Percentiles rank a stretch among this genome's conserved stretches.
Evolutionary conservation across 2,888 invertebrate species (phyloP).

Genomic region (Cryptocephalus primarius): DNA sequence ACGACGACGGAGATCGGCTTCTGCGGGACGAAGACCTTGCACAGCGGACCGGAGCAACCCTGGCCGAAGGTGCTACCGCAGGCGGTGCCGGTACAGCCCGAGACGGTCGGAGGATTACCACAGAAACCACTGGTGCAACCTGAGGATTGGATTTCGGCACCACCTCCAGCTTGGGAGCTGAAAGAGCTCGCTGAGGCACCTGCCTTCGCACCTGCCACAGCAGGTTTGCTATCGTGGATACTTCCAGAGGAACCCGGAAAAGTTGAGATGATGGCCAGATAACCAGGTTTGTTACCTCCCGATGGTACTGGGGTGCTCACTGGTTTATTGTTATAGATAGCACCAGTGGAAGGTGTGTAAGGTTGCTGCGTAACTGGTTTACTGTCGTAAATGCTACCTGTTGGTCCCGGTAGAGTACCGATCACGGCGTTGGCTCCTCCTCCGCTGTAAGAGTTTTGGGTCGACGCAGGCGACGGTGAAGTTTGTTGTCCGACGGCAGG

Average conservation of each 20-base stretch:
- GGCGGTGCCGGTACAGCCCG: too few species aligned
- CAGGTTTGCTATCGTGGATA: constrained; percentile 17
- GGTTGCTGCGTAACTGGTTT: constrained; percentile 9
- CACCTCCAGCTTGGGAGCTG: too few species aligned
- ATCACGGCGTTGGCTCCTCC: not conserved
- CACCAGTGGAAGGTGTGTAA: not conserved
- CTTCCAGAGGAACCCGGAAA: constrained; percentile 14
- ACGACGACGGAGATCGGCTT: too few species aligned
- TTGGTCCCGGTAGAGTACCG: constrained; percentile 3
- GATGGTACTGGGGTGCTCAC: not conserved
- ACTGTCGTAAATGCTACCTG: constrained; percentile 13
- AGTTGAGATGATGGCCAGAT: not conserved
- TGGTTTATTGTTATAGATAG: not conserved
- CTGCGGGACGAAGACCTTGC: too few species aligned
- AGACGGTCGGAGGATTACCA: too few species aligned
- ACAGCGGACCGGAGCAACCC: too few species aligned
- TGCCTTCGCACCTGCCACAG: not conserved
- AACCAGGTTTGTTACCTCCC: not conserved
- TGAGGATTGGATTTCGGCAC: too few species aligned
- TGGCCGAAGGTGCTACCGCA: too few species aligned
- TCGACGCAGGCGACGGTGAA: too few species aligned
- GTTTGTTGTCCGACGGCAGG: constrained; percentile 3
- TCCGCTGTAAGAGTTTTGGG: not conserved
- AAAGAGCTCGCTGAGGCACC: too few species aligned
- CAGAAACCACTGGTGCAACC: too few species aligned